Conservation (phyloP, 2,113 vertebrate genomes). For the Pristiophorus japonicus region DNA sequence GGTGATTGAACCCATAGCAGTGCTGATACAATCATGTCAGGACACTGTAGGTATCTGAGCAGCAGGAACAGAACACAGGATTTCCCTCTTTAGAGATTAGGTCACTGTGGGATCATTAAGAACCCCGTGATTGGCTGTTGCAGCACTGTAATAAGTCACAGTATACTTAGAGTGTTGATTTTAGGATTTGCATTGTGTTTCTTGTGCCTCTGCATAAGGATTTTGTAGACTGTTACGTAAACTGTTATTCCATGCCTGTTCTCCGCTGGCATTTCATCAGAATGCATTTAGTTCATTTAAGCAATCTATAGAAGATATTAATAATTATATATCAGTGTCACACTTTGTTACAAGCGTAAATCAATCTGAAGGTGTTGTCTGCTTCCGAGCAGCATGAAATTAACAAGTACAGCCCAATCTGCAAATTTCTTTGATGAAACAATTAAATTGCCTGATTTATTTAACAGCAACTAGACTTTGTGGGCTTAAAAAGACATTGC, state of each 20-base stretch:
- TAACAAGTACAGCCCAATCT: background rate
- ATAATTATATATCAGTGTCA: background rate
- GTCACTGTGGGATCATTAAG: background rate
- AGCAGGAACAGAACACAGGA: conserved; percentile 31
- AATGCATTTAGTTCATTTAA: background rate
- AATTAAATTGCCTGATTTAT: background rate
- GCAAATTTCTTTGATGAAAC: background rate
- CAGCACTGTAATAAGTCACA: background rate
- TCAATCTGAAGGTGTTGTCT: background rate
- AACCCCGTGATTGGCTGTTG: background rate
- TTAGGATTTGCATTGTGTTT: background rate
- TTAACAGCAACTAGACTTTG: background rate
- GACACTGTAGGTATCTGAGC: background rate
- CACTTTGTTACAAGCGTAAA: background rate
- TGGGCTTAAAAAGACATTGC: background rate
- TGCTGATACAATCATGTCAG: background rate
- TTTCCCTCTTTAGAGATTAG: conserved; percentile 23
- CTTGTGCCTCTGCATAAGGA: background rate
- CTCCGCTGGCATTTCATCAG: background rate
- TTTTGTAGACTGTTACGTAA: background rate
- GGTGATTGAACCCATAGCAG: background rate
- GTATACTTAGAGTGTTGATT: background rate
- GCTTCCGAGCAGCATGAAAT: background rate
- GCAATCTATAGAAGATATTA: background rate
- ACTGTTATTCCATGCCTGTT: background rate